Percentiles rank a stretch among this genome's conserved stretches.
Evolutionary conservation across 2,888 invertebrate genomes (phyloP).

Genomic region (Eupithecia tripunctaria): DNA sequence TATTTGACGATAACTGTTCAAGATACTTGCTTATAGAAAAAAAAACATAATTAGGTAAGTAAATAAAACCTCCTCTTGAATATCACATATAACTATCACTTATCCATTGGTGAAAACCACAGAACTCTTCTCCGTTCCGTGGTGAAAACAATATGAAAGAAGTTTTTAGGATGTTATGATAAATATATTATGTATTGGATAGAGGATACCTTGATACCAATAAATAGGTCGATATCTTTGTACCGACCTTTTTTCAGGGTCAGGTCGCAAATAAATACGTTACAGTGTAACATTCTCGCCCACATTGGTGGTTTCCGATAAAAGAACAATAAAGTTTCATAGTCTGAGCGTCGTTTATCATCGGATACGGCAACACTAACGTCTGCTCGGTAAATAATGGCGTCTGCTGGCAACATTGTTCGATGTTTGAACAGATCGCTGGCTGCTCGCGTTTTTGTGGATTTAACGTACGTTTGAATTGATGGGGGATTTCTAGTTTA

Average conservation of each 20-base stretch:
- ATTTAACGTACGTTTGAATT: not conserved
- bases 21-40: no score
- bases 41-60: no score
- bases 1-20: not conserved
- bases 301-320: constrained; percentile 12
- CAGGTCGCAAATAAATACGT: not conserved
- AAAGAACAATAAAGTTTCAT: constrained; percentile 23
- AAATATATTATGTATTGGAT: no score
- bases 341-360: constrained; percentile 20
- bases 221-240: not conserved
- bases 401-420: constrained; percentile 4
- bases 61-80: not conserved
- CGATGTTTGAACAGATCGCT: not conserved
- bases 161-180: no score
- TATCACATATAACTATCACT: no score
- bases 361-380: constrained; percentile 14
- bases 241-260: not conserved
- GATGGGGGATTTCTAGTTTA: not conserved
- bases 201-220: not conserved
- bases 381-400: constrained; percentile 20
- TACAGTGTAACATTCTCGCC: not conserved
- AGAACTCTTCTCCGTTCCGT: no score
- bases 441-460: not conserved
- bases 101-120: no score
- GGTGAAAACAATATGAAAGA: not conserved